Evolutionary conservation across 92 coral and sea anemone genomes (phyloP).

Genomic region (Plumapathes pennacea): DNA sequence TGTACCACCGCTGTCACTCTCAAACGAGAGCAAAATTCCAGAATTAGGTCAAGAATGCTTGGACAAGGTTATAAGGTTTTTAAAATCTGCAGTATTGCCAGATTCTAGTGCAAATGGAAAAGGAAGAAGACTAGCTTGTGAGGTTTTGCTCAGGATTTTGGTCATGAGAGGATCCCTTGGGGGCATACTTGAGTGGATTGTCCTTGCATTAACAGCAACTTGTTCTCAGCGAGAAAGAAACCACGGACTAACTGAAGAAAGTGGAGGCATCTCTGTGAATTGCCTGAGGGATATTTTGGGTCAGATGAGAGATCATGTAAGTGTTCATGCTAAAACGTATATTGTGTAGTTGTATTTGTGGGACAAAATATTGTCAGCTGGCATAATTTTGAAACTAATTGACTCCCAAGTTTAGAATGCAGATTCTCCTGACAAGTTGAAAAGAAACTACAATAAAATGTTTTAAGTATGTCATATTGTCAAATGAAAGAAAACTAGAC

Average conservation of each 20-base stretch:
- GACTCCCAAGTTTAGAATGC: too few species aligned
- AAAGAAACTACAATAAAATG: too few species aligned
- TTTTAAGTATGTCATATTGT: too few species aligned
- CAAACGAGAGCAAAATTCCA: conserved; percentile 73
- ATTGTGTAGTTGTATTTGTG: too few species aligned
- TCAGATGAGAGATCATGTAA: conserved; percentile 66
- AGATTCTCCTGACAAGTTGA: too few species aligned
- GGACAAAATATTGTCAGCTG: too few species aligned
- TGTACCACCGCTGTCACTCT: conserved; percentile 72
- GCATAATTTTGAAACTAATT: too few species aligned
- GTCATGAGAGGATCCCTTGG: conserved; percentile 65
- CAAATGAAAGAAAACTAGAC: too few species aligned
- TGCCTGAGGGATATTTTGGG: conserved; percentile 60
- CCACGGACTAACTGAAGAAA: neutral
- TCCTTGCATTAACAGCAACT: conserved; percentile 50
- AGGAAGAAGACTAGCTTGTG: conserved; percentile 70
- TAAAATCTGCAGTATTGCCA: conserved; percentile 42
- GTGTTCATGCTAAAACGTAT: conserved; percentile 7
- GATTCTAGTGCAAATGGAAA: conserved; percentile 57
- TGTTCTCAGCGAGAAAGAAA: conserved; percentile 7
- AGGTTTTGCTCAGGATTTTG: conserved; percentile 55
- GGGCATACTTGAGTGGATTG: conserved; percentile 72
- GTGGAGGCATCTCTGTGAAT: conserved; percentile 34
- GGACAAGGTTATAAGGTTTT: conserved; percentile 58
- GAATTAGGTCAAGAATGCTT: conserved; percentile 66